These are phyloP conservation scores for Recurvirostra avosetta DNA, from an alignment of 2,113 vertebrate species.

Conservation along the genomic window DNA sequence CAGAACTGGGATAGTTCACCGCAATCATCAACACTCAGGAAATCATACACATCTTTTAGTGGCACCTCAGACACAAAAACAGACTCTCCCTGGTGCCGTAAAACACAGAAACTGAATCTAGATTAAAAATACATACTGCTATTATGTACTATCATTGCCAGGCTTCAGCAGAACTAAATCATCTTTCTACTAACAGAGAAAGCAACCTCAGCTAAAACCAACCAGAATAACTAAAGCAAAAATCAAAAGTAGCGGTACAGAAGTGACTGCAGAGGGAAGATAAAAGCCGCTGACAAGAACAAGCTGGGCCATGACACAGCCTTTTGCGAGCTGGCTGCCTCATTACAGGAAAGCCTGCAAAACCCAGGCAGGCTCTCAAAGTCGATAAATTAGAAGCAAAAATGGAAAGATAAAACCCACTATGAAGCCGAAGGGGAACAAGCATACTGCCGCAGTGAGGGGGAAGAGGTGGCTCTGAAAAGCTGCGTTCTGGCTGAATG, in stretches of 20 bases:
- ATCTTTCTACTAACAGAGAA: neutral
- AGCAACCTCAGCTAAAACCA: slow-evolving; percentile 27
- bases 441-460: neutral
- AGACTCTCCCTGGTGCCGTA: slow-evolving; percentile 9
- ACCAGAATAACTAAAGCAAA: neutral
- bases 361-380: neutral
- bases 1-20: slow-evolving; percentile 18
- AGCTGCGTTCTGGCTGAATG: neutral
- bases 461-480: neutral
- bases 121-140: slow-evolving; percentile 39
- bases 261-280: neutral
- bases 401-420: neutral
- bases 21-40: slow-evolving; percentile 27
- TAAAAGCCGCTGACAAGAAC: slow-evolving; percentile 13
- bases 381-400: neutral
- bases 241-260: neutral
- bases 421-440: neutral
- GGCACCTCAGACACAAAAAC: slow-evolving; percentile 53
- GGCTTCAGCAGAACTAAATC: slow-evolving; percentile 26
- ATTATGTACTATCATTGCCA: neutral
- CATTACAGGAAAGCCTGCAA: slow-evolving; percentile 19
- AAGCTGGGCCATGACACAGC: slow-evolving; percentile 2
- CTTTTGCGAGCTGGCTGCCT: neutral
- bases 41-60: slow-evolving; percentile 50
- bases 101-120: slow-evolving; percentile 30